Evolutionary conservation across 2,888 invertebrate genomes (phyloP), one percentile per base, ranked within the genome.

Genomic region (Stenichneumon culpator): DNA sequence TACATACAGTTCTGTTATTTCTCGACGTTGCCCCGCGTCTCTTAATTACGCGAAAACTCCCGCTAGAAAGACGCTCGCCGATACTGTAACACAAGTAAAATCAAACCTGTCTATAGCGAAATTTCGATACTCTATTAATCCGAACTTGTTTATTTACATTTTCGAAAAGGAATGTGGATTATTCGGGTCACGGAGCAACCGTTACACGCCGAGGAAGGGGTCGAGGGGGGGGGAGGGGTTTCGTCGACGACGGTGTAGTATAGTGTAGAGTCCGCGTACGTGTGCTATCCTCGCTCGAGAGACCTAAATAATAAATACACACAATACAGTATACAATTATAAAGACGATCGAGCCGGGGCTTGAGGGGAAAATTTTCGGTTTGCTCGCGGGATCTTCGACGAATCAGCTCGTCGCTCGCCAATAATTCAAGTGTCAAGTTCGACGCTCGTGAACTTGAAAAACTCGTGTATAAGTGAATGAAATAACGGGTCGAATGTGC

Each of bases 391-490:
- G 70, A n/a, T 1, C 52, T 52, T 52, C 57, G 57, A 57, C 22
- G 11, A 11, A 25, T 25, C 11, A 57, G 4, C 14, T 57, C 57
- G 57, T 57, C 52, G 22, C 11, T 25, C 54, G 57, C 77, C 67
- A 72, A 72, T 67, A 39, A 67, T 67, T 72, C 73, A 67, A 75
- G 65, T 79, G 82, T 85, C 84, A 85, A 85, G 84, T 85, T 85
- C 84, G 82, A 82, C 75, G 79, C 75, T 75, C 75, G 70, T 85
- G 82, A 85, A 85, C 82, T 82, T 85, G 84, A 85, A 70, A 60
- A 57, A 25, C 57, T 25, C 4, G 11, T 22, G 57, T 65, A 39
- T 50, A 52, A 77, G n/a, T 9, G 32, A 63, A 73, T 28, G 16
- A 47, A 39, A 57, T 57, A 28, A 68, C 32, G 83, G 65, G 74